Evolutionary conservation across 2,888 invertebrate species (phyloP).

Genomic region (Drosophila acutilabella): DNA sequence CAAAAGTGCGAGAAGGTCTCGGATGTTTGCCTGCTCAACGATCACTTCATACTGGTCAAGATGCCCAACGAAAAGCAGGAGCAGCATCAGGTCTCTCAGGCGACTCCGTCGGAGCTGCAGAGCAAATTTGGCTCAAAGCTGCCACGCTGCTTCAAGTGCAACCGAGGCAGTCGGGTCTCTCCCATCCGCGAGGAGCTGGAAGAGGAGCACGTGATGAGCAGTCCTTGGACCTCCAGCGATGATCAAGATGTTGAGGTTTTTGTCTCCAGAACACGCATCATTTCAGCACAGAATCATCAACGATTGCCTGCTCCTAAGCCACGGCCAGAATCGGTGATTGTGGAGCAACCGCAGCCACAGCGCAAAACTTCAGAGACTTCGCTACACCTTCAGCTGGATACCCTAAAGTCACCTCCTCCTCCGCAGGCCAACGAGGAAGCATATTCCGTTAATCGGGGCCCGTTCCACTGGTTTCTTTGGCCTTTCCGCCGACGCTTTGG

Average conservation of each 20-base stretch:
- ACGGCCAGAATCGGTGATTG: slow-evolving; percentile 28
- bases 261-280: slow-evolving; percentile 56
- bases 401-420: slow-evolving; percentile 30
- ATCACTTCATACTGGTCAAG: slow-evolving; percentile 83
- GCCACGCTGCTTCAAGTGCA: slow-evolving; percentile 63
- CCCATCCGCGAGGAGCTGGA: slow-evolving; percentile 65
- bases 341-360: slow-evolving; percentile 44
- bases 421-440: not conserved
- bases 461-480: slow-evolving; percentile 72
- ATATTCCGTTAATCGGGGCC: slow-evolving; percentile 38
- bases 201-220: slow-evolving; percentile 7
- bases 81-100: slow-evolving; percentile 15
- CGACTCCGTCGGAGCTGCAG: not conserved
- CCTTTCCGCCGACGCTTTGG: slow-evolving; percentile 67
- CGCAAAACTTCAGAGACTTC: not conserved
- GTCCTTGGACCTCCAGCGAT: slow-evolving; percentile 36
- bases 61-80: slow-evolving; percentile 61
- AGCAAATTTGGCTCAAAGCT: slow-evolving; percentile 43
- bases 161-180: slow-evolving; percentile 68
- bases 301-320: slow-evolving; percentile 2
- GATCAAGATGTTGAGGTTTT: slow-evolving; percentile 62
- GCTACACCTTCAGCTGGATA: slow-evolving; percentile 49
- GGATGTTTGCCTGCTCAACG: slow-evolving; percentile 81
- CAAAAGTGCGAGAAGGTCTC: slow-evolving; percentile 71
- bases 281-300: slow-evolving; percentile 17